These are phyloP conservation scores for Aphaenogaster ashmeadi DNA, from an alignment of 1,140 invertebrate species.

Conservation along the genomic window DNA sequence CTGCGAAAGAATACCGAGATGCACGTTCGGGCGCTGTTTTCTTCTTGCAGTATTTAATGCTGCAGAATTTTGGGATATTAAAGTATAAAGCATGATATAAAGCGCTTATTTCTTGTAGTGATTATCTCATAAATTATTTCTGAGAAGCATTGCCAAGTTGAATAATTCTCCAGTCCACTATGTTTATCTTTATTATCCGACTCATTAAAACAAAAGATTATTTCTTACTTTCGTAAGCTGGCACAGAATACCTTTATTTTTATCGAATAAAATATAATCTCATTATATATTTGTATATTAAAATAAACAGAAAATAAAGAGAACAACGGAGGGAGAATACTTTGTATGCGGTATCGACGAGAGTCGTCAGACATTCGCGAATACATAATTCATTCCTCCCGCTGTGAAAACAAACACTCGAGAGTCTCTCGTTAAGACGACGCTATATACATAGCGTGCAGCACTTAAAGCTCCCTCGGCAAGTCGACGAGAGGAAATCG, in stretches of 20 bases:
- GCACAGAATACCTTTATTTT: not conserved
- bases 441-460: slow-evolving; percentile 24
- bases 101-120: not conserved
- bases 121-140: slow-evolving; percentile 29
- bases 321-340: not conserved
- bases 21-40: not conserved
- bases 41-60: slow-evolving; percentile 18
- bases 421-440: slow-evolving; percentile 52
- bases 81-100: not conserved
- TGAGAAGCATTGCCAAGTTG: not conserved
- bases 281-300: not conserved
- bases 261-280: not conserved
- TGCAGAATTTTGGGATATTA: slow-evolving; percentile 25
- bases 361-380: slow-evolving; percentile 51
- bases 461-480: slow-evolving; percentile 34
- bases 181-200: slow-evolving; percentile 6
- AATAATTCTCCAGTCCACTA: not conserved
- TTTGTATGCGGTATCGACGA: slow-evolving; percentile 32
- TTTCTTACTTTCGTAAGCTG: not conserved
- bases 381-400: slow-evolving; percentile 56
- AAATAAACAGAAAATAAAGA: slow-evolving; percentile 4
- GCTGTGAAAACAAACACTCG: slow-evolving; percentile 51
- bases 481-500: slow-evolving; percentile 29
- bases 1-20: slow-evolving; percentile 24
- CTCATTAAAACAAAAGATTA: not conserved